Percentiles rank a stretch among this genome's conserved stretches.
Conservation (phyloP, 2,113 vertebrate species). For the Lanius ludovicianus region DNA sequence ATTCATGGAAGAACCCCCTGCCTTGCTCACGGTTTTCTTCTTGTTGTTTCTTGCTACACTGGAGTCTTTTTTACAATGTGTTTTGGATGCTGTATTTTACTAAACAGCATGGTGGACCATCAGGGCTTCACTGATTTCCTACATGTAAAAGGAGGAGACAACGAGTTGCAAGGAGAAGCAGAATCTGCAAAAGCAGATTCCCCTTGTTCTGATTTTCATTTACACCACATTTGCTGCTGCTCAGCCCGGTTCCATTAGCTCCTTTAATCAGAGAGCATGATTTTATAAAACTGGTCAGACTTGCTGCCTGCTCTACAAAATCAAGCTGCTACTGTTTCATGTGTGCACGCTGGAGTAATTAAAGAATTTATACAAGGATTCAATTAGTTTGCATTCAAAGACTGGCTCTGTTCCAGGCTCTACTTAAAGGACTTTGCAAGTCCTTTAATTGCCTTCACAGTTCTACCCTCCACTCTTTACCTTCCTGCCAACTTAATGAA, state of each 20-base stretch:
- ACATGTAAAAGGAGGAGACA: not conserved
- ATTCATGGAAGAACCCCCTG: not conserved
- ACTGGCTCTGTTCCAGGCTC: not conserved
- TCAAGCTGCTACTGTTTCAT: not conserved
- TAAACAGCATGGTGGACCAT: not conserved
- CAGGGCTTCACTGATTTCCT: not conserved
- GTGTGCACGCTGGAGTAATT: not conserved
- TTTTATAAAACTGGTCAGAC: not conserved
- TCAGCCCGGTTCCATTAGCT: not conserved
- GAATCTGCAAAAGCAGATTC: not conserved
- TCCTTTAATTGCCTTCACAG: not conserved
- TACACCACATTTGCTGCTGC: not conserved
- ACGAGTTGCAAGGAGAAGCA: not conserved
- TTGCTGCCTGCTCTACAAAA: not conserved
- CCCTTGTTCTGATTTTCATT: not conserved
- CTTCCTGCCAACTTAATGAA: not conserved
- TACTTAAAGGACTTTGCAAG: not conserved
- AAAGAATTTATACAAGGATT: conserved; percentile 17
- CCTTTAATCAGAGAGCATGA: not conserved
- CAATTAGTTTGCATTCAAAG: conserved; percentile 4
- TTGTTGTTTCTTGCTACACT: not conserved
- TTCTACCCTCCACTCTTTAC: not conserved
- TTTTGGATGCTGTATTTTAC: conserved; percentile 11
- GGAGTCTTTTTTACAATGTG: not conserved
- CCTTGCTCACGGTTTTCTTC: not conserved